A percentile compares a stretch with the other conserved stretches of the same genome.
Conservation (phyloP, 2,888 invertebrate genomes). For the Caenorhabditis afra region DNA sequence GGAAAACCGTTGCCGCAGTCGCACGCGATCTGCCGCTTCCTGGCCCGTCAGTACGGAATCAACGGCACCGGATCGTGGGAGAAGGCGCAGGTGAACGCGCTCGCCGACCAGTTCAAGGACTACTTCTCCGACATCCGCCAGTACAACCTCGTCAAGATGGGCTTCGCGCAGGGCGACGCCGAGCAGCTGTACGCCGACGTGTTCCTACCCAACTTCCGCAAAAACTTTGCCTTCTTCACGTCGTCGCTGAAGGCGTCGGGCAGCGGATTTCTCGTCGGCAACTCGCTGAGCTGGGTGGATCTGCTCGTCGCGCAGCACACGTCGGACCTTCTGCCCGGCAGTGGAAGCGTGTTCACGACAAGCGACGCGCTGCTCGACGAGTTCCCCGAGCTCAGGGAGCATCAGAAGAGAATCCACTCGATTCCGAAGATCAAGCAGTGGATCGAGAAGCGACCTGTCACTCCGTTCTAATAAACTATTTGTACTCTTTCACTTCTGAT, state of each 20-base stretch:
- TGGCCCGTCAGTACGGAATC: constrained; percentile 64
- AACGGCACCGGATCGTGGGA: constrained; percentile 68
- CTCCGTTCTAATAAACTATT: constrained; percentile 3
- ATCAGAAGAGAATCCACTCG: constrained; percentile 72
- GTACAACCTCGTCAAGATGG: constrained; percentile 56
- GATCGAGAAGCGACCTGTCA: constrained; percentile 67
- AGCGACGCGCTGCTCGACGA: constrained; percentile 63
- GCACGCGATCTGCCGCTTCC: constrained; percentile 65
- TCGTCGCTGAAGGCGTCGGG: constrained; percentile 42
- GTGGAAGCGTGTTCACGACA: constrained; percentile 12
- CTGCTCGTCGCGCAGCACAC: constrained; percentile 68
- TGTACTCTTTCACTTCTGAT: no score
- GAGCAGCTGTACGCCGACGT: constrained; percentile 38
- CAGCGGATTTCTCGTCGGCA: constrained; percentile 66
- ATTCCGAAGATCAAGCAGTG: constrained; percentile 73
- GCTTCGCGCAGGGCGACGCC: constrained; percentile 62
- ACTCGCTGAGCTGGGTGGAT: constrained; percentile 71
- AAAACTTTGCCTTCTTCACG: constrained; percentile 14
- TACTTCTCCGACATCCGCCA: constrained; percentile 58
- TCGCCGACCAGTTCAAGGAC: constrained; percentile 70
- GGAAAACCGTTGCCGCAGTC: constrained; percentile 68
- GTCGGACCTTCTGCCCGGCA: constrained; percentile 39
- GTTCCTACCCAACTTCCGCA: constrained; percentile 19
- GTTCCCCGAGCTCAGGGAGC: constrained; percentile 64
- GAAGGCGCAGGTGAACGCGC: constrained; percentile 59